A percentile compares a stretch with the other conserved stretches of the same genome.
Evolutionary conservation across 92 coral and sea anemone species (phyloP).

Genomic region (Nematostella vectensis): DNA sequence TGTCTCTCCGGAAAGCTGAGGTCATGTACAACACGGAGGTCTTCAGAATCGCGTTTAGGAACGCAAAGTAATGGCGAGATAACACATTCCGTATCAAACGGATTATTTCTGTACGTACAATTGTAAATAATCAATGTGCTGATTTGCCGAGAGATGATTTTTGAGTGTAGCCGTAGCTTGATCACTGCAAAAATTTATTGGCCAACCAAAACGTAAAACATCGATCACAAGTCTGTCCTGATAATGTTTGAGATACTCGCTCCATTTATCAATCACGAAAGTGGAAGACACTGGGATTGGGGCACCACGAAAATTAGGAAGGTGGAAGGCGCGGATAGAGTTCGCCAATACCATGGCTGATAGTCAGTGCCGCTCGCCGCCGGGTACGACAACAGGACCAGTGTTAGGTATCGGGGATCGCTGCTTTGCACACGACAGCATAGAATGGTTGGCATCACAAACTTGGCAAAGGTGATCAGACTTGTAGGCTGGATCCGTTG

Average conservation of each 20-base stretch:
- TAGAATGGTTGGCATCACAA: slow-evolving; percentile 33
- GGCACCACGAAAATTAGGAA: slow-evolving; percentile 26
- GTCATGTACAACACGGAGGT: slow-evolving; percentile 34
- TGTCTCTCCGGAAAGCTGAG: slow-evolving; percentile 21
- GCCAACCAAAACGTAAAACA: slow-evolving; percentile 39
- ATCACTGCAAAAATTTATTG: slow-evolving; percentile 10
- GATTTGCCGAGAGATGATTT: slow-evolving; percentile 34
- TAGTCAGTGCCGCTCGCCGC: not conserved
- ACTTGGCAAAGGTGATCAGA: slow-evolving; percentile 26
- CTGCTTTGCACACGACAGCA: slow-evolving; percentile 28
- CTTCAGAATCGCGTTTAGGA: slow-evolving; percentile 23
- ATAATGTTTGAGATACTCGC: slow-evolving; percentile 26
- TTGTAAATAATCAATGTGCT: slow-evolving; percentile 14
- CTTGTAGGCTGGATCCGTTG: slow-evolving; percentile 18
- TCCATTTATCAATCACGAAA: slow-evolving; percentile 15
- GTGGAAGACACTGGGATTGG: slow-evolving; percentile 10
- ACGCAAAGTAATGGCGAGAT: slow-evolving; percentile 38
- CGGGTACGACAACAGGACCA: slow-evolving; percentile 7
- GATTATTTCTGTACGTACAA: slow-evolving; percentile 26
- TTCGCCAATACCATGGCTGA: slow-evolving; percentile 18
- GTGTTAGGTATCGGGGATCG: slow-evolving; percentile 20
- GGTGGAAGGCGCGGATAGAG: slow-evolving; percentile 8
- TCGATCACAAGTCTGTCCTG: slow-evolving; percentile 27
- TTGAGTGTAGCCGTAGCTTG: slow-evolving; percentile 19
- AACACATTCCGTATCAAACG: slow-evolving; percentile 20